Percentiles rank a stretch among this genome's conserved stretches.
Evolutionary conservation across 2,888 invertebrate species (phyloP).

Genomic region (Ptilodon capucinus): DNA sequence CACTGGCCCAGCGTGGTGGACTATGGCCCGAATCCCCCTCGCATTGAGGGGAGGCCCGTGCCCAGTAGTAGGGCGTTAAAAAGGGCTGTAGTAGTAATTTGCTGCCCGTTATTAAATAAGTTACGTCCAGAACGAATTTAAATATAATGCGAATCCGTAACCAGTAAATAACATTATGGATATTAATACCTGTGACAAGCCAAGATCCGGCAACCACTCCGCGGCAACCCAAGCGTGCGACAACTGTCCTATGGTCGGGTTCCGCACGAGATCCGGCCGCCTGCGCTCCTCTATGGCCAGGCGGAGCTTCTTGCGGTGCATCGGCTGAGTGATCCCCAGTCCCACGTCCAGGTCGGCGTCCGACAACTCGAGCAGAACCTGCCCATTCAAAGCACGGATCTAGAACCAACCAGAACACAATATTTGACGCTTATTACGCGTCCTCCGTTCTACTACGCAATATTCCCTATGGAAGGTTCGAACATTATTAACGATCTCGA

Average conservation of each 20-base stretch:
- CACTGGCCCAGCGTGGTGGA: too few species aligned
- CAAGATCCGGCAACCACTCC: conserved; percentile 96
- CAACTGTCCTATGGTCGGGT: conserved; percentile 93
- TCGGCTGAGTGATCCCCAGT: conserved; percentile 94
- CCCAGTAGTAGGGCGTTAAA: too few species aligned
- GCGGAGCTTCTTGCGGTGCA: conserved; percentile 96
- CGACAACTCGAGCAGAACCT: conserved; percentile 95
- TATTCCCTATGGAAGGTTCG: conserved; percentile 2
- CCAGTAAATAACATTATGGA: too few species aligned
- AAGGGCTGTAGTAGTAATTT: too few species aligned
- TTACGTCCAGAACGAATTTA: too few species aligned
- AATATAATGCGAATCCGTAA: too few species aligned
- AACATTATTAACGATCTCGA: neutral
- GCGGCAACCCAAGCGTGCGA: conserved; percentile 97
- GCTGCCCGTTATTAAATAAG: too few species aligned
- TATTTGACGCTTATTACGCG: conserved; percentile 80
- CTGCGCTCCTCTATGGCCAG: conserved; percentile 96
- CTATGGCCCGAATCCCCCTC: too few species aligned
- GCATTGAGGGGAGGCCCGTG: too few species aligned
- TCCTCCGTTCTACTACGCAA: conserved; percentile 49
- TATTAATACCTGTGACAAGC: conserved; percentile 86
- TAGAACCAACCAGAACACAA: conserved; percentile 85
- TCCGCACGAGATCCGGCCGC: conserved; percentile 92
- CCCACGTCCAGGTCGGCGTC: conserved; percentile 96
- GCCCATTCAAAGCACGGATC: conserved; percentile 86